Evolutionary conservation across 2,113 vertebrate species (phyloP).

Genomic region (cattle (Bos taurus)): ARS-UCD2.0 NC_037339.1:69699001-69699500

Average conservation of each 20-base stretch:
- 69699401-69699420: neutral
- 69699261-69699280: neutral
- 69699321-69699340: neutral
- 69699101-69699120: neutral
- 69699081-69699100: neutral
- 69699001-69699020: neutral
- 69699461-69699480: neutral
- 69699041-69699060: fast-evolving
- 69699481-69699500: neutral
- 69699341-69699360: neutral
- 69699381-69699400: neutral
- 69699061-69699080: neutral
- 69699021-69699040: neutral
- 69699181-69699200: neutral
- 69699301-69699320: neutral
- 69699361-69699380: neutral
- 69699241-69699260: neutral
- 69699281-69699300: neutral
- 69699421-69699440: neutral
- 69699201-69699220: neutral
- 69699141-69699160: neutral
- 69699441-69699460: neutral
- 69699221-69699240: neutral
- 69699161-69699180: neutral
- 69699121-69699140: neutral